Evolutionary conservation across 2,113 vertebrate species (phyloP).

Genomic region (Xiphophorus hellerii): DNA sequence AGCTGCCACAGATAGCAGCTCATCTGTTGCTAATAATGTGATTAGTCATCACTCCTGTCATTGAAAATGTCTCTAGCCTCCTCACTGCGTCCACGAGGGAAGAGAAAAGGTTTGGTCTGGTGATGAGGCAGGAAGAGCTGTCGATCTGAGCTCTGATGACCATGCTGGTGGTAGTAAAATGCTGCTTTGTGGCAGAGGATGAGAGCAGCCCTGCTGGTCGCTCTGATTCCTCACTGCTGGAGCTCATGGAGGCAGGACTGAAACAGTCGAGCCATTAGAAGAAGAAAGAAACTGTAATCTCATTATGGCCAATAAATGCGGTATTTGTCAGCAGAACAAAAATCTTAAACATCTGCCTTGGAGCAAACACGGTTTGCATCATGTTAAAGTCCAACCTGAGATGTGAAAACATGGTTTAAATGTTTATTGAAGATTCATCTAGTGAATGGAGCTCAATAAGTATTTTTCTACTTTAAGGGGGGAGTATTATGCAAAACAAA

Average conservation of each 20-base stretch:
- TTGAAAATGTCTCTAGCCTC: constrained; percentile 31
- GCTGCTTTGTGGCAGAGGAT: constrained; percentile 45
- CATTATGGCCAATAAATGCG: constrained; percentile 50
- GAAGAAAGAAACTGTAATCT: constrained; percentile 58
- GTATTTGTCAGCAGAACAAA: constrained; percentile 50
- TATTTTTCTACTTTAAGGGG: too few species aligned
- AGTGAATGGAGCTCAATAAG: too few species aligned
- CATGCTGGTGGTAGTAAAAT: constrained; percentile 50
- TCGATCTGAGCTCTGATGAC: constrained; percentile 35
- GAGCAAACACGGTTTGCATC: constrained; percentile 33
- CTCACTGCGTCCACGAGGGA: constrained; percentile 12
- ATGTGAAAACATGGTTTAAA: too few species aligned
- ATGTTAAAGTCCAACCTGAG: constrained; percentile 1
- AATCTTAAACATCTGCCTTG: constrained; percentile 26
- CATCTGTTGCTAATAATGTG: constrained; percentile 46
- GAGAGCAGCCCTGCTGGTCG: constrained; percentile 45
- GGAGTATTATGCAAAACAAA: too few species aligned
- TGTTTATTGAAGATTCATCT: too few species aligned
- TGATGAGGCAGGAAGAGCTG: constrained; percentile 12
- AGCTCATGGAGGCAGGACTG: constrained; percentile 23
- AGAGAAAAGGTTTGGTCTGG: constrained; percentile 8
- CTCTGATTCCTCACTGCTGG: constrained; percentile 16
- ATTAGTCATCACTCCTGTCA: constrained; percentile 35
- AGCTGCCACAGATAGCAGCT: constrained; percentile 42
- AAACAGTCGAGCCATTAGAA: constrained; percentile 46